phyloP scores from a whole-genome alignment of 1,140 invertebrate genomes.

The Belonocnema kinseyi region DNA sequence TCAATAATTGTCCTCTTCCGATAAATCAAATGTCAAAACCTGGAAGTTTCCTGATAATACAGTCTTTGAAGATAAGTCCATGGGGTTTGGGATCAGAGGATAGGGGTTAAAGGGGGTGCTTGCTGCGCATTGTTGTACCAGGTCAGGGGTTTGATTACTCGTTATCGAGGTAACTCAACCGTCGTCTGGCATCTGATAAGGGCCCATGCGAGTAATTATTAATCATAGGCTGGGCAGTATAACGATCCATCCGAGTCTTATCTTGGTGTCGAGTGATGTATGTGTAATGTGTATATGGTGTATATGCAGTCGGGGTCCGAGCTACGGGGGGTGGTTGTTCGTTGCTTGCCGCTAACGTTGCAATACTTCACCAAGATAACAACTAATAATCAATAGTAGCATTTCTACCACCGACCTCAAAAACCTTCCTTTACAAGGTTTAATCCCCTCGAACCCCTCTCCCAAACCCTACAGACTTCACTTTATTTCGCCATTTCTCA shows the following conservation, averaged over 20 bases:
- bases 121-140: background rate
- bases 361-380: slow-evolving; percentile 73
- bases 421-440: slow-evolving; percentile 48
- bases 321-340: slow-evolving; percentile 52
- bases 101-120: slow-evolving; percentile 1
- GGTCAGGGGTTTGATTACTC: slow-evolving; percentile 69
- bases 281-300: slow-evolving; percentile 51
- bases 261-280: slow-evolving; percentile 72
- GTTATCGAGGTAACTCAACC: slow-evolving; percentile 72
- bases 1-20: no score
- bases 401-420: slow-evolving; percentile 58
- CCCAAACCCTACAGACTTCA: slow-evolving; percentile 13
- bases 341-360: slow-evolving; percentile 58
- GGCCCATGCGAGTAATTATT: slow-evolving; percentile 72
- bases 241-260: slow-evolving; percentile 74
- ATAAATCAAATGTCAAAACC: no score
- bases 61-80: slow-evolving; percentile 11
- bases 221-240: slow-evolving; percentile 73
- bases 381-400: slow-evolving; percentile 71
- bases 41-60: background rate
- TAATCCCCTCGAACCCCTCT: slow-evolving; percentile 34
- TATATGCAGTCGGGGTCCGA: slow-evolving; percentile 51
- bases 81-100: background rate
- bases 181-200: slow-evolving; percentile 72
- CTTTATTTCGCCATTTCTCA: slow-evolving; percentile 47